Conservation (phyloP, 2,113 vertebrate genomes). For the human (Homo sapiens) region GRCh38 chr4:107885001-107885500, state of each 20-base stretch:
- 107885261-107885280: not conserved
- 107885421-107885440: not conserved
- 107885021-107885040: not conserved
- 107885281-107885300: not conserved
- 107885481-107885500: not conserved
- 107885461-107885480: not conserved
- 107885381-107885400: not conserved
- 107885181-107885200: not conserved
- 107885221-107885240: not conserved
- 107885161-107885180: not conserved
- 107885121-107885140: not conserved
- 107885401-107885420: not conserved
- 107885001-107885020: not conserved
- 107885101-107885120: not conserved
- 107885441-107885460: not conserved
- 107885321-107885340: not conserved
- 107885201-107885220: not conserved
- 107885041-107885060: not conserved
- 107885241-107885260: not conserved
- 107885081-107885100: not conserved
- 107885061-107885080: not conserved
- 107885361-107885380: not conserved
- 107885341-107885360: not conserved
- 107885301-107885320: not conserved
- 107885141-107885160: not conserved